Evolutionary conservation across 2,888 invertebrate species (phyloP), one percentile per base, ranked within the genome.

Genomic region (Cyaniris semiargus): DNA sequence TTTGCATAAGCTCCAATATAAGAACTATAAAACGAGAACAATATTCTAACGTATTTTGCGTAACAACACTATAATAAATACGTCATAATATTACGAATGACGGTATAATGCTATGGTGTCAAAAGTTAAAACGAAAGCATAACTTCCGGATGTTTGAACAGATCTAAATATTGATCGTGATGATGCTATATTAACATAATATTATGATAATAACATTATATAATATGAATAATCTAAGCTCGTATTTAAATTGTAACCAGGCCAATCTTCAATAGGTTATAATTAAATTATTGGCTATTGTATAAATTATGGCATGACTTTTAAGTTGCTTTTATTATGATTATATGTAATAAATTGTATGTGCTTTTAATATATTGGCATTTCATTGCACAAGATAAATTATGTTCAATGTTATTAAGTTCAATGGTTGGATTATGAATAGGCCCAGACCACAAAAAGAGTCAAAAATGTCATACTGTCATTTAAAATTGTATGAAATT

Each of bases 241-340:
- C 66, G 66, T 66, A 66, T 60, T 60, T 66, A 27, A 31, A 66
- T 44, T 53, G 53, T 48, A 53, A 21, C 21, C 23, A 27, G 74
- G 74, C 23, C 74, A 74, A 53, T 72, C 21, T 71, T 53, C 48
- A 48, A 74, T 74, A 3, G 53, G 48, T 74, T 74, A 74, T 74
- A 74, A 74, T 74, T 53, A 48, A 23, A 48, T 74, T 74, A 74
- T 74, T 74, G 53, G 74, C 48, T 48, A 74, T 74, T 74, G 48
- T 74, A 74, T 23, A 74, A 48, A 48, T 48, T 74, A 48, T 53
- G 6, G 38, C 71, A 7, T 66, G 66, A 60, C 60, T 60, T 60
- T 60, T 60, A 60, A 60, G 23, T 4, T 23, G 27, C 66, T 66
- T 66, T 66, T 66, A 66, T 15, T 66, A 27, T 66, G 27, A 66